Evolutionary conservation across 2,113 vertebrate genomes (phyloP).

Genomic region (Chamaea fasciata): DNA sequence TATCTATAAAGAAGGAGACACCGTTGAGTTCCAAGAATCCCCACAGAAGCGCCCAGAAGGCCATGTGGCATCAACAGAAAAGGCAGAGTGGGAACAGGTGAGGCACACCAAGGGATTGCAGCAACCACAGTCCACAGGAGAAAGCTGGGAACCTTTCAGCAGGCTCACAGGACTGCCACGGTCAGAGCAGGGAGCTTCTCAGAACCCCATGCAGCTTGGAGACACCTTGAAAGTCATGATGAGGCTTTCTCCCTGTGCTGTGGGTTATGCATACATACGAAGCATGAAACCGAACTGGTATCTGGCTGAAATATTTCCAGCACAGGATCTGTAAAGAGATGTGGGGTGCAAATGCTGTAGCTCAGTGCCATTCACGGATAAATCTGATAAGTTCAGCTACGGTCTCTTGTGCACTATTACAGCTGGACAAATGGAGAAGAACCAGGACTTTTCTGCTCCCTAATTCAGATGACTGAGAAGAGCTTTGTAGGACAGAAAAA

Average conservation of each 20-base stretch:
- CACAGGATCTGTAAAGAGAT: background rate
- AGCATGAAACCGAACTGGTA: background rate
- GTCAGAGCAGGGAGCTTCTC: background rate
- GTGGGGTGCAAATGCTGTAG: background rate
- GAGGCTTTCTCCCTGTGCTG: fast-evolving
- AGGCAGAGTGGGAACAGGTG: background rate
- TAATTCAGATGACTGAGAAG: background rate
- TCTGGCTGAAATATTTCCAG: background rate
- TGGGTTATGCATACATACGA: background rate
- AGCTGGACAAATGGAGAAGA: background rate
- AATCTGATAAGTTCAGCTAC: background rate
- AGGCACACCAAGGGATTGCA: fast-evolving
- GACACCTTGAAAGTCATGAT: background rate
- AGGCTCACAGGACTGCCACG: background rate
- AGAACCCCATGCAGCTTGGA: background rate
- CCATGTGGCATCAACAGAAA: background rate
- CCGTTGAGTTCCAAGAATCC: background rate
- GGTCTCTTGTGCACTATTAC: background rate
- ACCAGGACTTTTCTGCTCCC: background rate
- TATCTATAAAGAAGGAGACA: background rate
- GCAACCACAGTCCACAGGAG: fast-evolving
- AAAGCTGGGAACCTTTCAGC: background rate
- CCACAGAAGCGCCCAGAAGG: background rate
- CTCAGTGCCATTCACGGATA: background rate
- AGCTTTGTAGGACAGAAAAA: background rate